These are phyloP conservation scores for Bubo blakistoni DNA, from an alignment of 2,113 vertebrate genomes.

Conservation along the genomic window DNA sequence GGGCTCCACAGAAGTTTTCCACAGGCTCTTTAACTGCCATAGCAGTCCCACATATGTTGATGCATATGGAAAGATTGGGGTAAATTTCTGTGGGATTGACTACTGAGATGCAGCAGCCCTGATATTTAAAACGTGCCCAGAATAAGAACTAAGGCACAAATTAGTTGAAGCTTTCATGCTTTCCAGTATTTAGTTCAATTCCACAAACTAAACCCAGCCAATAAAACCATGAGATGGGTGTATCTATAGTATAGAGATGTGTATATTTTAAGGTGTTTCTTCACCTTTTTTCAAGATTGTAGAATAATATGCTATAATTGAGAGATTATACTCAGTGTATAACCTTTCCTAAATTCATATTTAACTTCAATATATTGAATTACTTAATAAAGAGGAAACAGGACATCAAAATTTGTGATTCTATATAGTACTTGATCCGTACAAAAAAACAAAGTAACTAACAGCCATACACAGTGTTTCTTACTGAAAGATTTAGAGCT, in stretches of 20 bases:
- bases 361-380: neutral
- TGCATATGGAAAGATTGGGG: neutral
- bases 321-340: neutral
- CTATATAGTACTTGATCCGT: neutral
- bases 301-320: neutral
- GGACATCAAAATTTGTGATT: neutral
- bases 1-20: neutral
- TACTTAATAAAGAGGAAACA: neutral
- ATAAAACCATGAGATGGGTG: accelerated
- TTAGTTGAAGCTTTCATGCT: neutral
- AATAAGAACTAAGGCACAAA: neutral
- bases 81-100: neutral
- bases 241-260: neutral
- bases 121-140: neutral
- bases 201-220: neutral
- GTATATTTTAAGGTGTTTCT: neutral
- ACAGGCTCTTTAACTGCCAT: neutral
- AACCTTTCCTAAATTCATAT: neutral
- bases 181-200: neutral
- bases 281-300: neutral
- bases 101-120: neutral
- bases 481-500: neutral
- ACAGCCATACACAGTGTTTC: neutral
- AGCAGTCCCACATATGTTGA: neutral
- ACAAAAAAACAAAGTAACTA: neutral